Percentiles rank a stretch among this genome's conserved stretches.
Evolutionary conservation across 2,797 vertebrate species (phyloP).

Genomic region (Macrochelys suwanniensis): DNA sequence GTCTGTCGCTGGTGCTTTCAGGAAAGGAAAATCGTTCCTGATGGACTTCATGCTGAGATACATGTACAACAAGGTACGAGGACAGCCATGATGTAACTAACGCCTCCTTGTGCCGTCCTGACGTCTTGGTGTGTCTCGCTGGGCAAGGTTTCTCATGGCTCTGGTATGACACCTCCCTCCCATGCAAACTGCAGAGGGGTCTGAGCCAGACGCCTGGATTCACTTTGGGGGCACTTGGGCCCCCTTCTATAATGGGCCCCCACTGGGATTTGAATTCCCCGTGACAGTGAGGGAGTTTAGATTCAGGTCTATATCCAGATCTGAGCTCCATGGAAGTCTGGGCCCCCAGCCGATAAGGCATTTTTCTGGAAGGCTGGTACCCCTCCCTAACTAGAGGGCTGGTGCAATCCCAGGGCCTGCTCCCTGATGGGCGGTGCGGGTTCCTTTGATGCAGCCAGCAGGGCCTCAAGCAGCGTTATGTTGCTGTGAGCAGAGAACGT

Average conservation of each 20-base stretch:
- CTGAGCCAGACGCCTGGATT: neutral
- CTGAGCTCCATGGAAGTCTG: neutral
- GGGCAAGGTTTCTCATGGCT: neutral
- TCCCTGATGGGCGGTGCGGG: neutral
- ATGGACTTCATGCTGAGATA: slow-evolving; percentile 99
- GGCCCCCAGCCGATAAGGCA: neutral
- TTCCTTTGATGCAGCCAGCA: neutral
- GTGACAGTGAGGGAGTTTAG: neutral
- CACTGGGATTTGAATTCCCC: neutral
- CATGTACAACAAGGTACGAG: slow-evolving; percentile 94
- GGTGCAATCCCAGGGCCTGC: neutral
- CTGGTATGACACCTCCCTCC: neutral
- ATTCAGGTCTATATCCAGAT: neutral
- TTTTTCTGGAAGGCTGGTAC: neutral
- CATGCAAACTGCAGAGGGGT: neutral
- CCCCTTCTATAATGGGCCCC: no score
- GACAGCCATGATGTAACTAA: neutral
- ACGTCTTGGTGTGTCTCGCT: neutral
- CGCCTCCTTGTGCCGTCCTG: neutral
- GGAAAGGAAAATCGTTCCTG: slow-evolving; percentile 98
- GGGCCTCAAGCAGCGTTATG: no score
- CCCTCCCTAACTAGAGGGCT: neutral
- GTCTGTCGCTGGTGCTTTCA: slow-evolving; percentile 96
- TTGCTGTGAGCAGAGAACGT: neutral
- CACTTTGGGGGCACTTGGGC: no score